Evolutionary conservation across 2,797 vertebrate species (phyloP).

Genomic region (Chromobotia macracanthus): DNA sequence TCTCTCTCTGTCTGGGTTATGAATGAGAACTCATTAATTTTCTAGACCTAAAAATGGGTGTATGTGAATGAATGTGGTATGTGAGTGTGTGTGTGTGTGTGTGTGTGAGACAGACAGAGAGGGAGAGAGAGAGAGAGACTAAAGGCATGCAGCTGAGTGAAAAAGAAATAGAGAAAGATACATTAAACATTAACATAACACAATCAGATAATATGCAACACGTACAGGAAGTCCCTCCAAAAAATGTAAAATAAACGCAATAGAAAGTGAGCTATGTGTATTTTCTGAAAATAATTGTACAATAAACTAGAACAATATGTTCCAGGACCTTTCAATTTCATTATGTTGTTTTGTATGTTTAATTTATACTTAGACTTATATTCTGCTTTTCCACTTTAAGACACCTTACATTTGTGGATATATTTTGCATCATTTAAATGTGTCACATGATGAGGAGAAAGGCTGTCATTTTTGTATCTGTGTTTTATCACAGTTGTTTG

Average conservation of each 20-base stretch:
- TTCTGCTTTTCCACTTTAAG: background rate
- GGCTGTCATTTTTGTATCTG: background rate
- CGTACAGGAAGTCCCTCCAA: background rate
- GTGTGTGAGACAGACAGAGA: background rate
- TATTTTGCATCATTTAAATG: background rate
- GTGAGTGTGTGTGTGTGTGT: slow-evolving; percentile 28
- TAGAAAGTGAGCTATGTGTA: background rate
- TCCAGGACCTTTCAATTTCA: background rate
- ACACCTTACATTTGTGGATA: background rate
- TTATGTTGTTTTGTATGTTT: background rate
- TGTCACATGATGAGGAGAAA: background rate
- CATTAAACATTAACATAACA: slow-evolving; percentile 5
- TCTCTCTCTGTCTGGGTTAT: slow-evolving; percentile 88
- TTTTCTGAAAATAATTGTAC: background rate
- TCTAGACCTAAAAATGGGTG: slow-evolving; percentile 53
- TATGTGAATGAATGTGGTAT: background rate
- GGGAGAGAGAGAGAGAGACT: background rate
- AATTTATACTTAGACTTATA: background rate
- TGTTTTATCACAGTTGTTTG: background rate
- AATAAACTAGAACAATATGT: background rate
- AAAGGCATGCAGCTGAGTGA: background rate
- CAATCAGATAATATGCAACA: background rate
- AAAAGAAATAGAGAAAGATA: background rate
- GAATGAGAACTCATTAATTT: slow-evolving; percentile 82
- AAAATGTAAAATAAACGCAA: background rate